These are phyloP conservation scores for Pluvianellus socialis DNA, from an alignment of 2,113 vertebrate species.

Conservation along the genomic window DNA sequence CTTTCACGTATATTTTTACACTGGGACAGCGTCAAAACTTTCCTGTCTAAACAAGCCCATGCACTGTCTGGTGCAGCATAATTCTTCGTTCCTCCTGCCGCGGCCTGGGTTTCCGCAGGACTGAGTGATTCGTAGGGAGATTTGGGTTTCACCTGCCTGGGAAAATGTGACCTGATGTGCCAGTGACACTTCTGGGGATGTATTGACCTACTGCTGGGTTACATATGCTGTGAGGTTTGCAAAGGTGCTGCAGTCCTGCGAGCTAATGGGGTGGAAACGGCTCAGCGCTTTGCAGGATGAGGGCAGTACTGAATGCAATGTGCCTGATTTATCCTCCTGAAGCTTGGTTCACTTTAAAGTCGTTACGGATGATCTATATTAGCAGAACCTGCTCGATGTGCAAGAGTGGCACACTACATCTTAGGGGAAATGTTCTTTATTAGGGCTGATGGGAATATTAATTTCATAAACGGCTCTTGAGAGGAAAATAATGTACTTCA, in stretches of 20 bases:
- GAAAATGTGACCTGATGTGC: background rate
- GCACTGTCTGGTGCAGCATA: fast-evolving
- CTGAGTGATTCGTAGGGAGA: background rate
- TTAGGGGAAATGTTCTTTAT: background rate
- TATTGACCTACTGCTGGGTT: background rate
- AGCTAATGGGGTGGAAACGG: background rate
- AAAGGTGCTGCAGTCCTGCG: background rate
- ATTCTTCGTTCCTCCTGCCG: background rate
- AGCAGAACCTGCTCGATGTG: background rate
- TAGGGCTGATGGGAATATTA: background rate
- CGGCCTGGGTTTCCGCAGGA: background rate
- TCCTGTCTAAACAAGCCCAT: background rate
- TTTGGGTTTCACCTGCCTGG: background rate
- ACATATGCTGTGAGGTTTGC: background rate
- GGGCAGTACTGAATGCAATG: fast-evolving
- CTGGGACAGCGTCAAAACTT: fast-evolving
- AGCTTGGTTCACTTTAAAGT: background rate
- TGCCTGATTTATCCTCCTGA: background rate
- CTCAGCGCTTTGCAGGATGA: background rate
- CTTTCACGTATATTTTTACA: fast-evolving
- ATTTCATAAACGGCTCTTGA: background rate
- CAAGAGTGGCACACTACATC: background rate
- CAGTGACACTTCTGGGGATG: background rate
- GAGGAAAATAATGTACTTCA: background rate
- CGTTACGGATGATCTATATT: background rate